phyloP scores from a whole-genome alignment of 1,140 invertebrate species.

The Aethina tumida region DNA sequence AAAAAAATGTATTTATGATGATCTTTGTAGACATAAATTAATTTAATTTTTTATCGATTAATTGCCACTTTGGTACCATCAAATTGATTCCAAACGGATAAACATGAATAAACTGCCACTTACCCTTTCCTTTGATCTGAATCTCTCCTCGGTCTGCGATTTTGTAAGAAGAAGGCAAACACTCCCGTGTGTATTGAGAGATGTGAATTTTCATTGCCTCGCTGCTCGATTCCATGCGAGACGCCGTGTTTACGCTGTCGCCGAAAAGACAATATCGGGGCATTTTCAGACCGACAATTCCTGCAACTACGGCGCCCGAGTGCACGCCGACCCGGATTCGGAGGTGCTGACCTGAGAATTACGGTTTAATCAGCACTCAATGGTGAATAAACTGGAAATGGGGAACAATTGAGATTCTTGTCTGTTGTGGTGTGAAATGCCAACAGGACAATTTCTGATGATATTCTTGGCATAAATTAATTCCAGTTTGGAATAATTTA shows the following conservation, averaged over 20 bases:
- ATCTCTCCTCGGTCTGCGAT: constrained; percentile 74
- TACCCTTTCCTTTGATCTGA: constrained; percentile 79
- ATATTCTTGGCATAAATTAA: too few species aligned
- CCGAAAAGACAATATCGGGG: constrained; percentile 85
- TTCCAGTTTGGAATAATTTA: too few species aligned
- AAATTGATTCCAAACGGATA: too few species aligned
- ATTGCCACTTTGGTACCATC: too few species aligned
- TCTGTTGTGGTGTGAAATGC: too few species aligned
- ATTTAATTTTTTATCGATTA: too few species aligned
- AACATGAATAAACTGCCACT: constrained; percentile 6
- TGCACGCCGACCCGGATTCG: constrained; percentile 84
- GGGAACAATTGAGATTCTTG: too few species aligned
- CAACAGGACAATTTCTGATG: too few species aligned
- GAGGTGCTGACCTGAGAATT: constrained; percentile 63
- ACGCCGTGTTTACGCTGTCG: constrained; percentile 86
- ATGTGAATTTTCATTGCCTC: constrained; percentile 92
- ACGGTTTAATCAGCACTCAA: constrained; percentile 4
- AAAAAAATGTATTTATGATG: too few species aligned
- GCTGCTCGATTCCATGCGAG: constrained; percentile 84
- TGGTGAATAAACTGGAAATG: too few species aligned
- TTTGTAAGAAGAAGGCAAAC: constrained; percentile 65
- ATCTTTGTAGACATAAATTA: too few species aligned
- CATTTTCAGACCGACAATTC: constrained; percentile 93
- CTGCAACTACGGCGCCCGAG: constrained; percentile 84
- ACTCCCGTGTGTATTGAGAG: constrained; percentile 72